Conservation (phyloP, 2,113 vertebrate genomes). For the Illadopsis cleaveri region DNA sequence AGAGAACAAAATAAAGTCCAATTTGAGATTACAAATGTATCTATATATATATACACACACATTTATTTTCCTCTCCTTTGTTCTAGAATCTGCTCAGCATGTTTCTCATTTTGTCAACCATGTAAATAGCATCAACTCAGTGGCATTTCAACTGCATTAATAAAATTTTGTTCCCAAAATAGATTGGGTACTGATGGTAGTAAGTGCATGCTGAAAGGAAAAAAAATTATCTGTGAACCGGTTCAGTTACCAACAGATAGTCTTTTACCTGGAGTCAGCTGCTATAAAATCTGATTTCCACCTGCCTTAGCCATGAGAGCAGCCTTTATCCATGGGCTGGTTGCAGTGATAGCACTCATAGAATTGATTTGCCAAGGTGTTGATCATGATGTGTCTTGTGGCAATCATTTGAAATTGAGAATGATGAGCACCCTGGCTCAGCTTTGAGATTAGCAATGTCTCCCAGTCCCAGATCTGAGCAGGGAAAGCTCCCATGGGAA, state of each 20-base stretch:
- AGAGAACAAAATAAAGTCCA: not conserved
- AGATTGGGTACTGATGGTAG: not conserved
- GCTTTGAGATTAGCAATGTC: not conserved
- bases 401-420: not conserved
- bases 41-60: not conserved
- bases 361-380: not conserved
- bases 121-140: not conserved
- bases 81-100: not conserved
- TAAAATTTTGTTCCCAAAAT: not conserved
- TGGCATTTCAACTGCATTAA: not conserved
- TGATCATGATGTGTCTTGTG: not conserved
- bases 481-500: not conserved
- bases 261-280: not conserved
- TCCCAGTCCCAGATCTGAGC: not conserved
- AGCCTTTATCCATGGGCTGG: not conserved
- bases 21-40: not conserved
- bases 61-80: not conserved
- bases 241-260: not conserved
- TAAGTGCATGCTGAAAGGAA: not conserved
- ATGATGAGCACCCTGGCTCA: not conserved
- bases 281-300: not conserved
- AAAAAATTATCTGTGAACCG: not conserved
- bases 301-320: not conserved
- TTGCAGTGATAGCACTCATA: not conserved
- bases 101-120: conserved; percentile 2